Base-by-base conservation (phyloP, 2,888 invertebrate species). In the Zootermopsis nevadensis region DNA sequence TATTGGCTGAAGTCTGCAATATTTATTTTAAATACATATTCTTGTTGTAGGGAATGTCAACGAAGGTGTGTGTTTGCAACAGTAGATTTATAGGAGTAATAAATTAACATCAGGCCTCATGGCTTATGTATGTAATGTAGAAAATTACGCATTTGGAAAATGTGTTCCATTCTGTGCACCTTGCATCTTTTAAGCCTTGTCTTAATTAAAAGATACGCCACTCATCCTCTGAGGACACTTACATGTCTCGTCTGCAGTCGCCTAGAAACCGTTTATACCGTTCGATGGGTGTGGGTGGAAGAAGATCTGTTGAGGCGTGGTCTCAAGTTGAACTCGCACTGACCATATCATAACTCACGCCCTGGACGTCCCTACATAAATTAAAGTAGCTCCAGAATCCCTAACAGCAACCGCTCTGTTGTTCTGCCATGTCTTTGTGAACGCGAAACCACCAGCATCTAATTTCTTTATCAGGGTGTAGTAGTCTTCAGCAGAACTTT, bases 301-400 rank as follows among this genome's bases (percentile, higher is more conserved):
- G 74, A 74, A 74, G 74, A 74, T 22, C 74, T 74, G 74, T 38
- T n/a, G 38, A 74, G 74, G 74, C 74, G 74, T 74, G 74, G 74
- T 74, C 74, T 38, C 74, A 74, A n/a, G 74, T 74, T 74, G 74
- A 74, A 74, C 74, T 74, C 74, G 42, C 74, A 74, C 35, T 74
- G 74, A 74, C 74, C 74, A 74, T 74, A 74, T 74, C 74, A 42
- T 74, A 74, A 74, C 74, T 74, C 74, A 74, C 74, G 33, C 33
- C 38, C 24, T n/a, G 33, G 69, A 69, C n/a, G 31, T 74, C 74
- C 38, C 22, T 42, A 74, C 38, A 74, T 74, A 74, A 74, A 74
- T 74, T 74, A 74, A 74, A 74, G 35, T n/a, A 38, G 74, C 35
- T 33, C n/a, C 31, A 0, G 69, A 19, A 15, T 22, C 74, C 12